Evolutionary conservation across 2,888 invertebrate species (phyloP).

Genomic region (Myathropa florea): DNA sequence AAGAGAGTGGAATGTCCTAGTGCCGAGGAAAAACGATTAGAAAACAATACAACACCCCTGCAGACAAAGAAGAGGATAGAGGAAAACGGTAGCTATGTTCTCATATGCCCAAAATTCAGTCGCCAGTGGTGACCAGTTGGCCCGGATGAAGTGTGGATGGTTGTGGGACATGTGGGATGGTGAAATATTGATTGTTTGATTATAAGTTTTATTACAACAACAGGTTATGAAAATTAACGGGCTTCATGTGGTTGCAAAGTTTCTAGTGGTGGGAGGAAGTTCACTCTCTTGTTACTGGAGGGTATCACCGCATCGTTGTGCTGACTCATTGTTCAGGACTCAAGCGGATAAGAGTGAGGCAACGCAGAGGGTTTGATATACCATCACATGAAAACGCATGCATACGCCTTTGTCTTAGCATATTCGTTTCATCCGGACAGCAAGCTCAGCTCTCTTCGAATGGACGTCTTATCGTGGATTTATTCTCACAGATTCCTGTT

Average conservation of each 20-base stretch:
- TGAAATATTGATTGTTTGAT: not conserved
- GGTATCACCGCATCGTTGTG: not conserved
- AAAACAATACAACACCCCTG: not conserved
- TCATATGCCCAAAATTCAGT: not conserved
- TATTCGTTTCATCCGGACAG: too few species aligned
- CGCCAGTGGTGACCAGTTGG: not conserved
- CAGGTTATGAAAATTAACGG: not conserved
- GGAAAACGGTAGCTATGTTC: not conserved
- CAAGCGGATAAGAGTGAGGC: too few species aligned
- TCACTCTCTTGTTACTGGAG: not conserved
- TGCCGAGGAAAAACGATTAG: not conserved
- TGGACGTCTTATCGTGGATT: too few species aligned
- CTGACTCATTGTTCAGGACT: too few species aligned
- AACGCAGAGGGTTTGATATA: too few species aligned
- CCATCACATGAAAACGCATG: too few species aligned
- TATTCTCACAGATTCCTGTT: too few species aligned
- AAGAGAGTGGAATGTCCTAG: constrained; percentile 13
- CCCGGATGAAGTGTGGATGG: not conserved
- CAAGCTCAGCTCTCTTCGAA: too few species aligned
- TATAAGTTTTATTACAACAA: not conserved
- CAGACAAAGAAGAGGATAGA: not conserved
- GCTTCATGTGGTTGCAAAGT: not conserved
- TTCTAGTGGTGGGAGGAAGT: not conserved
- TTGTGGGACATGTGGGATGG: not conserved
- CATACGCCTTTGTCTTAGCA: too few species aligned